These are phyloP conservation scores for Cryptus armator DNA, from an alignment of 2,888 invertebrate genomes.

Conservation along the genomic window DNA sequence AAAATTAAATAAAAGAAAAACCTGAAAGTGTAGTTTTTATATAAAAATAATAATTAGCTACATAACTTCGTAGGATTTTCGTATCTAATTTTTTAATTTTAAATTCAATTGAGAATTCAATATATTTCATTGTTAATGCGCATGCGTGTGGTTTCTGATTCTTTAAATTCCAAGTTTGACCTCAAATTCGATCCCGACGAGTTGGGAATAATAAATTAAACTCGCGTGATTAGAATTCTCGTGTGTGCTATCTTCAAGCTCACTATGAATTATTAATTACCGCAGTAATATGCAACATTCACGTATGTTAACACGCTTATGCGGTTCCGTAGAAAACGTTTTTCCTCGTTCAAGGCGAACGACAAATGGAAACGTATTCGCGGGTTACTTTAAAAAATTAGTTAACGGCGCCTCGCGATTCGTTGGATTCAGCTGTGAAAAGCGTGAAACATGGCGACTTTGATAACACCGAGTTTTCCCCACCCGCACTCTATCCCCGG, in stretches of 20 bases:
- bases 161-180: conserved; percentile 5
- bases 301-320: conserved; percentile 31
- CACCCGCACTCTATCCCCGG: conserved; percentile 66
- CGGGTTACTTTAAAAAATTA: background rate
- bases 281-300: conserved; percentile 34
- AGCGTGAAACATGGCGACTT: conserved; percentile 71
- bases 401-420: background rate
- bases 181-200: background rate
- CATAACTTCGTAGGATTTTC: too few species aligned
- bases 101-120: background rate
- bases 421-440: background rate
- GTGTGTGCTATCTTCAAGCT: conserved; percentile 63
- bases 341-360: background rate
- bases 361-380: background rate
- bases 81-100: background rate
- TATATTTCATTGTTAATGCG: background rate
- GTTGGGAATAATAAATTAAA: conserved; percentile 21
- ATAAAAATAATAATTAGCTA: too few species aligned
- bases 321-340: background rate
- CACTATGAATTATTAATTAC: conserved; percentile 75
- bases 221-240: conserved; percentile 56
- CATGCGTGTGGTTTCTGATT: background rate
- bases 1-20: too few species aligned
- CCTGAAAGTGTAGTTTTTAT: too few species aligned
- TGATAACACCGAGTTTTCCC: conserved; percentile 26